A percentile compares a stretch with the other conserved stretches of the same genome.
Conservation (phyloP, 2,797 vertebrate genomes). For the Phyllotis vaccarum region DNA sequence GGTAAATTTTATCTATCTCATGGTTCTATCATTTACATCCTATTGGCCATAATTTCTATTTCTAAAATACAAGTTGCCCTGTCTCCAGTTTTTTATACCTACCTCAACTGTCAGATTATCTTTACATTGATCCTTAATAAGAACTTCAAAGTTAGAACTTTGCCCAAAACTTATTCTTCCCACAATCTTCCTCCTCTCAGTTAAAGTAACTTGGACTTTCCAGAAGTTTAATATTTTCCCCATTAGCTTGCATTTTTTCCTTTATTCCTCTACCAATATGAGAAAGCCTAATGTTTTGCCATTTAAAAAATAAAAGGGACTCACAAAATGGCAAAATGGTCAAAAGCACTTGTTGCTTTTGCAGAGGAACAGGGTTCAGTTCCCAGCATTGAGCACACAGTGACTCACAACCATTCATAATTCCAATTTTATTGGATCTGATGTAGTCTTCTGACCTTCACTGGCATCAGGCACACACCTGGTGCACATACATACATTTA, state of each 20-base stretch:
- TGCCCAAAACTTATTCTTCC: not conserved
- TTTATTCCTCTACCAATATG: not conserved
- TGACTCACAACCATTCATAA: not conserved
- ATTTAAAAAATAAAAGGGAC: not conserved
- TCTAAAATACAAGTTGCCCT: not conserved
- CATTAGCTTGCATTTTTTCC: not conserved
- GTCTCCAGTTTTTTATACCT: not conserved
- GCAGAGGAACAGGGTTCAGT: not conserved
- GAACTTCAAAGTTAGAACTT: not conserved
- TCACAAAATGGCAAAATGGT: not conserved
- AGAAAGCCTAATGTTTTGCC: not conserved
- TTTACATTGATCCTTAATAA: not conserved
- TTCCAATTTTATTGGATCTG: not conserved
- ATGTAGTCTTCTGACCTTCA: not conserved
- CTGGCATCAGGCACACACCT: not conserved
- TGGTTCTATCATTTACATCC: not conserved
- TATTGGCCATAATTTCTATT: not conserved
- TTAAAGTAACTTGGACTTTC: constrained; percentile 7
- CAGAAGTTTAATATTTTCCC: not conserved
- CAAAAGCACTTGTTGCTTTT: not conserved
- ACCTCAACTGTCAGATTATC: not conserved
- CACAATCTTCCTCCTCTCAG: not conserved
- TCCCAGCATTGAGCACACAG: not conserved
- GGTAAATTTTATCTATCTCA: not conserved
- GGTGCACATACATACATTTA: not conserved